Evolutionary conservation across 1,140 invertebrate species (phyloP).

Genomic region (Tetraneura akinire): DNA sequence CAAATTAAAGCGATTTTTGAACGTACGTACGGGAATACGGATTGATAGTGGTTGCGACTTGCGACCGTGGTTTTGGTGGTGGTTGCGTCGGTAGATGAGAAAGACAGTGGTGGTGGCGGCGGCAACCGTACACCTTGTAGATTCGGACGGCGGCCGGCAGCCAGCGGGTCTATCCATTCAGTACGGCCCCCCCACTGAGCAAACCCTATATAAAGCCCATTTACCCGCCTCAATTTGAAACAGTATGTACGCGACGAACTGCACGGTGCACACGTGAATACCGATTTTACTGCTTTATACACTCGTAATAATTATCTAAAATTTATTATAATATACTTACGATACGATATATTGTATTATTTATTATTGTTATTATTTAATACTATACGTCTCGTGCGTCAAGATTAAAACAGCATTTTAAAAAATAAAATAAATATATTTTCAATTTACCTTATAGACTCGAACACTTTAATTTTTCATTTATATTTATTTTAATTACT

Average conservation of each 20-base stretch:
- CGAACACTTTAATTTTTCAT: background rate
- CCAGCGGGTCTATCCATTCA: slow-evolving; percentile 13
- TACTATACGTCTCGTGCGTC: no score
- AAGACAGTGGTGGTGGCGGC: background rate
- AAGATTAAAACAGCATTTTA: no score
- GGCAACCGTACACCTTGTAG: slow-evolving; percentile 6
- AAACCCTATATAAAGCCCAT: slow-evolving; percentile 25
- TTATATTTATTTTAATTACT: no score
- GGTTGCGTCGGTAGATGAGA: background rate
- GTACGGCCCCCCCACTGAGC: slow-evolving; percentile 21
- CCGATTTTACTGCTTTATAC: background rate
- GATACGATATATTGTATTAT: no score
- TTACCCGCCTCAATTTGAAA: slow-evolving; percentile 49
- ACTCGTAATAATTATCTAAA: no score
- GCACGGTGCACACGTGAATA: background rate
- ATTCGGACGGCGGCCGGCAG: slow-evolving; percentile 16
- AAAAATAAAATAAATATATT: no score
- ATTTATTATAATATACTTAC: no score
- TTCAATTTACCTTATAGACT: no score
- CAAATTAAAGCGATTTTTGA: no score
- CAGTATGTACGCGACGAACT: slow-evolving; percentile 20
- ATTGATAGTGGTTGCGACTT: background rate
- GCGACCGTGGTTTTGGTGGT: background rate
- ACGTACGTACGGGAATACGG: no score
- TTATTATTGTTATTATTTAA: background rate